Evolutionary conservation across 2,797 vertebrate species (phyloP), one percentile per base, ranked within the genome.

Genomic region (Anguilla anguilla): DNA sequence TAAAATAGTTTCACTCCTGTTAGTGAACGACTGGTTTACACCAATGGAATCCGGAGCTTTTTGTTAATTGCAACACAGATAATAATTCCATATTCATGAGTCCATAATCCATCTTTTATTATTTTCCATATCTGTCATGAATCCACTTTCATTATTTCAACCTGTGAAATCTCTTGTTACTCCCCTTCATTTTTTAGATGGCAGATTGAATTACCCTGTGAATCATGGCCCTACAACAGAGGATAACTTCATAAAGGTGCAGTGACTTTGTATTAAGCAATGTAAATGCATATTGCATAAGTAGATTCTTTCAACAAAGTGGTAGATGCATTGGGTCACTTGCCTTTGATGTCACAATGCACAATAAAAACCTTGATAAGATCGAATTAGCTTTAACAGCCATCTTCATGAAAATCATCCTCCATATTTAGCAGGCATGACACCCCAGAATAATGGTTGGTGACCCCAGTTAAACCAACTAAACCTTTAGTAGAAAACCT

Each of bases 201-300:
- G 79, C 43, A 82, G 79, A 51, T 6, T 82, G 46, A 9, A 49
- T 82, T 49, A 49, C 79, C 79, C 79, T 82, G 79, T 82, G 19
- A 49, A 49, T 82, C 22, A 82, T 82, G 79, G 22, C 3, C 46
- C 79, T 82, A 51, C 22, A 82, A 51, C 43, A 49, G 79, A n/a
- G 17, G 43, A 82, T 46, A 82, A 0, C 43, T 82, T 82, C 43
- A 22, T 82, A 13, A 82, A 49, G 46, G 43, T 82, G 11, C 79
- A 82, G 7, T n/a, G n/a, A 43, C 77, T 51, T 82, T 51, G 25
- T n/a, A 82, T 51, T 9, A 82, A 82, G 28, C 79, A 49, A 46
- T 46, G 17, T 25, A 25, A 81, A 49, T 39, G 6, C 39, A 49
- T 13, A 9, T 7, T 22, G 39, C 1, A 43, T 43, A 43, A 43